Percentiles rank a stretch among this genome's conserved stretches.
These are phyloP conservation scores for Zaprionus tsacasi DNA, from an alignment of 1,140 invertebrate species.

Conservation along the genomic window DNA sequence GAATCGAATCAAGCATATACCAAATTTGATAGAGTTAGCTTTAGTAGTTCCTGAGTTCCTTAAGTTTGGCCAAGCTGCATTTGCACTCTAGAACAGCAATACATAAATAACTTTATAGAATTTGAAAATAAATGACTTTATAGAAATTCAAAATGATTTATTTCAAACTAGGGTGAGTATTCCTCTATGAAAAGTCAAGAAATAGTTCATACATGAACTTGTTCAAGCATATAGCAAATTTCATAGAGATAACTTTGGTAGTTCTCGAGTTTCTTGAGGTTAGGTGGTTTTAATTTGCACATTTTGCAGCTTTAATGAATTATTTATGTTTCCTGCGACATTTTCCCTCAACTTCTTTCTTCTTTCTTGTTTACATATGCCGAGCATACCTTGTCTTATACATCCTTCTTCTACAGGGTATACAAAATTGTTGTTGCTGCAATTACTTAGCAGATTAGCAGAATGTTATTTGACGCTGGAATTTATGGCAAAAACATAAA, in stretches of 20 bases:
- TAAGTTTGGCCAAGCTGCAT: background rate
- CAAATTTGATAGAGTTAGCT: background rate
- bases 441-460: conserved; percentile 17
- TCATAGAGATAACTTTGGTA: background rate
- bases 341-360: too few relatives aligned
- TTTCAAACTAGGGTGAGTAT: background rate
- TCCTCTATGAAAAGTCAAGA: background rate
- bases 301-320: background rate
- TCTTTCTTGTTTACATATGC: too few relatives aligned
- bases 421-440: conserved; percentile 16
- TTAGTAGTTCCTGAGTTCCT: background rate
- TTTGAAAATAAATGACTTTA: background rate
- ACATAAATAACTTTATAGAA: background rate
- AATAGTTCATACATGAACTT: too few relatives aligned
- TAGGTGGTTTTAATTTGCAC: too few relatives aligned
- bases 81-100: background rate
- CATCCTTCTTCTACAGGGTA: background rate
- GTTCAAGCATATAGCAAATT: background rate
- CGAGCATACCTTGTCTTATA: background rate
- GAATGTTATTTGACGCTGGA: background rate
- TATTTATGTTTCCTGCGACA: too few relatives aligned
- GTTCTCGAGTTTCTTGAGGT: background rate
- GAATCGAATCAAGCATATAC: background rate
- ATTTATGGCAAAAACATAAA: conserved; percentile 18
- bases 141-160: background rate